Evolutionary conservation across 2,888 invertebrate genomes (phyloP).

Genomic region (Microctonus hyperodae): DNA sequence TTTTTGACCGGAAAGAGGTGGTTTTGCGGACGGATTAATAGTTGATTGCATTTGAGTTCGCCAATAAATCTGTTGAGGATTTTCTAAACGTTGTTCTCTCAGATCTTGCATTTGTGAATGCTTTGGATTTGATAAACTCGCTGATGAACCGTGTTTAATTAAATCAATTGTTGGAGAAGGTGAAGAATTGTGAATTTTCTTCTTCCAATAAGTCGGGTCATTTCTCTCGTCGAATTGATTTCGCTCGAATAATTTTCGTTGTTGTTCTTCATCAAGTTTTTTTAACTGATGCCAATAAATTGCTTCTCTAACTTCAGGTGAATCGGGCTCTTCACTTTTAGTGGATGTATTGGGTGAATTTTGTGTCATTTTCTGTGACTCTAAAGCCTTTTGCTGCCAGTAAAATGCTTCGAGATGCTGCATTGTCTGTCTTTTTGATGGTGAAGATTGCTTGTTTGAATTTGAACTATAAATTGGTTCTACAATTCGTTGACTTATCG

Average conservation of each 20-base stretch:
- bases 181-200: conserved; percentile 34
- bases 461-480: conserved; percentile 43
- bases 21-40: conserved; percentile 47
- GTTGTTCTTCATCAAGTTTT: conserved; percentile 70
- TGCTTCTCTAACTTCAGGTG: conserved; percentile 65
- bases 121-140: conserved; percentile 42
- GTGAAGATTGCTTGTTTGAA: conserved; percentile 45
- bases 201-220: conserved; percentile 38
- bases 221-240: conserved; percentile 42
- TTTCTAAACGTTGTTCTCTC: conserved; percentile 24
- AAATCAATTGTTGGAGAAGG: conserved; percentile 30
- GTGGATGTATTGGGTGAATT: conserved; percentile 32
- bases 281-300: conserved; percentile 76
- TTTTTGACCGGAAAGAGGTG: conserved; percentile 52
- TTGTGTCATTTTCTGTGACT: conserved; percentile 48
- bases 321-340: conserved; percentile 40
- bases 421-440: conserved; percentile 54
- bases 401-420: conserved; percentile 58
- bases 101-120: conserved; percentile 26
- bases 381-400: conserved; percentile 59
- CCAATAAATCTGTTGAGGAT: conserved; percentile 46
- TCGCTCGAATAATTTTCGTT: conserved; percentile 52
- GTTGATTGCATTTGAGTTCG: conserved; percentile 39
- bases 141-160: conserved; percentile 42
- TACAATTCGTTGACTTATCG: conserved; percentile 40